A percentile compares a stretch with the other conserved stretches of the same genome.
Conservation (phyloP, 2,888 invertebrate species). For the Phymatocera aterrima region DNA sequence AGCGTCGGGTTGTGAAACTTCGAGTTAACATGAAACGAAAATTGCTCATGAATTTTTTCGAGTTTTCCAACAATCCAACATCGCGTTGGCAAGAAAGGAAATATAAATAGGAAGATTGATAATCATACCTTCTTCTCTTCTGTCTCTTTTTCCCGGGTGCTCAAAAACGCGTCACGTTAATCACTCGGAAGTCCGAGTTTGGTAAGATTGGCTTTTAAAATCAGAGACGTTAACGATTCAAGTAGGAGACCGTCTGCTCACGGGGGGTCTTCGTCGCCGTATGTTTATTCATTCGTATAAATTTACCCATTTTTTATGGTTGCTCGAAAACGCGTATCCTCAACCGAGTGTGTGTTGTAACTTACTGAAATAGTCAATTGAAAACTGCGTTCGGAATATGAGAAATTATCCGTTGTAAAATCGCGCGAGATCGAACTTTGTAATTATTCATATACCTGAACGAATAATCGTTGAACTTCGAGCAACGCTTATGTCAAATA, state of each 20-base stretch:
- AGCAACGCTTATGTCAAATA: background rate
- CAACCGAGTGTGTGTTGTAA: background rate
- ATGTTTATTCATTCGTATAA: background rate
- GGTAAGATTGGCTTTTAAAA: slow-evolving; percentile 17
- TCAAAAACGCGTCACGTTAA: slow-evolving; percentile 24
- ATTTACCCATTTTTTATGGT: slow-evolving; percentile 9
- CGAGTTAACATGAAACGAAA: too few relatives aligned
- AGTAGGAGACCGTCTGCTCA: slow-evolving; percentile 2
- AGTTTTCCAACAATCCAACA: background rate
- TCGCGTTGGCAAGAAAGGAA: background rate
- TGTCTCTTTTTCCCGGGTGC: background rate
- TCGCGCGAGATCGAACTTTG: too few relatives aligned
- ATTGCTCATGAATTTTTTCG: background rate
- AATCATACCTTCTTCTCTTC: too few relatives aligned
- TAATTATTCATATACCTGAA: too few relatives aligned
- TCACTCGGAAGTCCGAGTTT: slow-evolving; percentile 10
- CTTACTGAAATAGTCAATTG: slow-evolving; percentile 1
- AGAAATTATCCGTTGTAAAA: background rate
- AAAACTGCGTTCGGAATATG: too few relatives aligned
- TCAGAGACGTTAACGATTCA: slow-evolving; percentile 29
- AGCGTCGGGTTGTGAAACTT: background rate
- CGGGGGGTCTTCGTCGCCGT: slow-evolving; percentile 38
- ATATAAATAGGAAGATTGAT: background rate
- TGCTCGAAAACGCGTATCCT: slow-evolving; percentile 1
- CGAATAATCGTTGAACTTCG: too few relatives aligned